Evolutionary conservation across 1,140 invertebrate genomes (phyloP).

Genomic region (Leucophenga varia): DNA sequence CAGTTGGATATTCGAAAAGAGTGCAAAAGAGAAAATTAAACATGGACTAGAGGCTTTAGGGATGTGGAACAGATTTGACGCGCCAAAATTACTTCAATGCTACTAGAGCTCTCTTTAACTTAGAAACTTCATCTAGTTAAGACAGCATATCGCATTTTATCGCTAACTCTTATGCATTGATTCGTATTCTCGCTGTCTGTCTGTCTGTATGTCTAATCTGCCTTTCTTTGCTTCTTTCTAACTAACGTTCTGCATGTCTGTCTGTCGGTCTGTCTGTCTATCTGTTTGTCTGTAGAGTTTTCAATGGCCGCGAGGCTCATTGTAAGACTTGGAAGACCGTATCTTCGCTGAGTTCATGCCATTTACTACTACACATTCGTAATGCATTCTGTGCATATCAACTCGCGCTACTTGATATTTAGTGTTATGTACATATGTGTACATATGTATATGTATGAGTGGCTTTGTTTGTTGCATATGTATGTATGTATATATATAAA

Average conservation of each 20-base stretch:
- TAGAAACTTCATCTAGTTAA: too few relatives aligned
- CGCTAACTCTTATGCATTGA: constrained; percentile 11
- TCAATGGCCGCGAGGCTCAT: constrained; percentile 44
- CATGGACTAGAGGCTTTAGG: too few relatives aligned
- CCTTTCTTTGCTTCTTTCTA: too few relatives aligned
- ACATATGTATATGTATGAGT: constrained; percentile 23
- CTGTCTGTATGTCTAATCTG: neutral
- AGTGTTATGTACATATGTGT: constrained; percentile 12
- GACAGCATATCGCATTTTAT: too few relatives aligned
- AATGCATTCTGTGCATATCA: too few relatives aligned
- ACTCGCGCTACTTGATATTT: constrained; percentile 34
- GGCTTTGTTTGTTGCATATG: neutral
- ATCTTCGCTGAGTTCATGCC: constrained; percentile 16
- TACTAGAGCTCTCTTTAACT: too few relatives aligned
- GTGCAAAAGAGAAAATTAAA: too few relatives aligned
- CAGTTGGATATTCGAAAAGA: too few relatives aligned
- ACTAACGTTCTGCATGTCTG: too few relatives aligned
- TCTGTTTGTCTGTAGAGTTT: constrained; percentile 16
- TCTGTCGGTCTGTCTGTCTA: constrained; percentile 3
- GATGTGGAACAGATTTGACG: too few relatives aligned
- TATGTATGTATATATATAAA: constrained; percentile 13
- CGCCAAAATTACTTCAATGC: neutral
- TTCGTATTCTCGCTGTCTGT: too few relatives aligned
- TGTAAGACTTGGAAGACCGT: too few relatives aligned
- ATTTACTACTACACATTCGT: constrained; percentile 19